phyloP scores from a whole-genome alignment of 2,113 vertebrate genomes.

The Austrofundulus limnaeus region DNA sequence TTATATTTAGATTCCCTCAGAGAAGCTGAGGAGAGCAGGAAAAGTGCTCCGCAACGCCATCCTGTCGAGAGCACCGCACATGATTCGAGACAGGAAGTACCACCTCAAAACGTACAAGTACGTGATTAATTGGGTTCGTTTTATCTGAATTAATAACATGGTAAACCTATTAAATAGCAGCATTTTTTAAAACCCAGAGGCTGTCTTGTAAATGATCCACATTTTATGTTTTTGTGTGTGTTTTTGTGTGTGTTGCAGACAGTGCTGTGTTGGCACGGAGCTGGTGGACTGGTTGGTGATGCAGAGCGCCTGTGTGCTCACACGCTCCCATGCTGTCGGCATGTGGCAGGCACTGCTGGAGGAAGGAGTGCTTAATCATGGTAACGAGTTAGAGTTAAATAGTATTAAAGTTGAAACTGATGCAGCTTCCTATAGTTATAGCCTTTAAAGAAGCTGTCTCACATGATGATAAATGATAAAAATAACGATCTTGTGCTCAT shows the following conservation, averaged over 20 bases:
- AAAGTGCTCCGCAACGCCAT: constrained; percentile 93
- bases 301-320: constrained; percentile 93
- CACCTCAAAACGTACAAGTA: constrained; percentile 98
- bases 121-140: background rate
- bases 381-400: constrained; percentile 67
- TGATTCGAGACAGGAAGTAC: constrained; percentile 98
- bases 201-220: background rate
- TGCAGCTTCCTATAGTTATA: too few relatives aligned
- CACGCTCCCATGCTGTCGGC: constrained; percentile 91
- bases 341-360: constrained; percentile 97
- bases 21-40: constrained; percentile 93
- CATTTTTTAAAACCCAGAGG: too few relatives aligned
- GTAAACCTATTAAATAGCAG: too few relatives aligned
- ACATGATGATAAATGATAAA: constrained; percentile 1
- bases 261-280: constrained; percentile 96
- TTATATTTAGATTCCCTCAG: constrained; percentile 87
- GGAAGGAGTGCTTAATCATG: constrained; percentile 93
- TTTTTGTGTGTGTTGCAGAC: constrained; percentile 76
- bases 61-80: constrained; percentile 93
- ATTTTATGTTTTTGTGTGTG: background rate
- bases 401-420: background rate
- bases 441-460: background rate
- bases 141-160: background rate
- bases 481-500: background rate
- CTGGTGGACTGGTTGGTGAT: constrained; percentile 97